Evolutionary conservation across 1,140 invertebrate species (phyloP).

Genomic region (Cydia splendana): DNA sequence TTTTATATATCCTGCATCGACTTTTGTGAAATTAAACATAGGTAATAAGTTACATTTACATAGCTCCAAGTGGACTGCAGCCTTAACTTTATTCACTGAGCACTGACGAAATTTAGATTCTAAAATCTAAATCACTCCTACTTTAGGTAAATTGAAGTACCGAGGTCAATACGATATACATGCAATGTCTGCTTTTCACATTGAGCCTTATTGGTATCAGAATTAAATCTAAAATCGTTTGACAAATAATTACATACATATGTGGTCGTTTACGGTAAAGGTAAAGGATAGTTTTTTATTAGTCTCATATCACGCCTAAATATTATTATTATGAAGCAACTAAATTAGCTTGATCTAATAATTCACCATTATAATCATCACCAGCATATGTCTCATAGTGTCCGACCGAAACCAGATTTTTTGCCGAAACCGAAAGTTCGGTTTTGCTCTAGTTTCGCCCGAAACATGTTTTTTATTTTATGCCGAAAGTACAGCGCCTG

Average conservation of each 20-base stretch:
- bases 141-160: background rate
- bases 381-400: too few species aligned
- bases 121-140: constrained; percentile 5
- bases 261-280: background rate
- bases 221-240: background rate
- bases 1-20: too few species aligned
- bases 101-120: constrained; percentile 14
- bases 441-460: too few species aligned
- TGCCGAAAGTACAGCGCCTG: too few species aligned
- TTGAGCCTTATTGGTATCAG: background rate
- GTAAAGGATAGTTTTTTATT: background rate
- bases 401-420: too few species aligned
- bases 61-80: background rate
- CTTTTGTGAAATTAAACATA: background rate
- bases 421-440: too few species aligned
- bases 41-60: background rate
- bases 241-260: background rate
- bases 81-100: background rate
- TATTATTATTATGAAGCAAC: too few species aligned
- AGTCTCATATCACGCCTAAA: too few species aligned
- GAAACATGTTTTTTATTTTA: too few species aligned
- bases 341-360: too few species aligned
- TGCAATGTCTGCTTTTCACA: background rate
- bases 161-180: background rate
- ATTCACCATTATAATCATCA: too few species aligned